Conservation (phyloP, 2,797 vertebrate species). For the Pempheris klunzingeri region DNA sequence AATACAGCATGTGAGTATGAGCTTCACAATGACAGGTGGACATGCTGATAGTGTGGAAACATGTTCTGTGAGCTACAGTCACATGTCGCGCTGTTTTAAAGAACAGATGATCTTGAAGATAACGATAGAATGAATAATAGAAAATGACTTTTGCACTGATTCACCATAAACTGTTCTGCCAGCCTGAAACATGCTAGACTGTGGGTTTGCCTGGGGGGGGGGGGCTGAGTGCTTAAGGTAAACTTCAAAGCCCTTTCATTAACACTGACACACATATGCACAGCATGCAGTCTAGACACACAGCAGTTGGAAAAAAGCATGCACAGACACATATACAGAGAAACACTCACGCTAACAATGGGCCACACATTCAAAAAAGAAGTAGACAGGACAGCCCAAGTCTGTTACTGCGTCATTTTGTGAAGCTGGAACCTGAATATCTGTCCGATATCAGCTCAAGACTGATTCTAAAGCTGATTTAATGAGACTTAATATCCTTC, state of each 20-base stretch:
- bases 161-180: neutral
- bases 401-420: neutral
- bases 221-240: neutral
- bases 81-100: neutral
- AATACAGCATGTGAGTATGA: neutral
- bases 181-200: neutral
- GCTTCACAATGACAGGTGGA: neutral
- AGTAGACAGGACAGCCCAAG: neutral
- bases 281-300: slow-evolving; percentile 36
- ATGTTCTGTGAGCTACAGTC: neutral
- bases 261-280: slow-evolving; percentile 42
- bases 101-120: neutral
- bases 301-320: slow-evolving; percentile 10
- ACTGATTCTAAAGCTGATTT: neutral
- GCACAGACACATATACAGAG: neutral
- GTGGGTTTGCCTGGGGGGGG: neutral
- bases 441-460: neutral
- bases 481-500: neutral
- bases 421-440: neutral
- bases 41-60: neutral
- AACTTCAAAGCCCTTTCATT: slow-evolving; percentile 35
- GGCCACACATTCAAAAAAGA: neutral
- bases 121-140: neutral
- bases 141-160: no score
- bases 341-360: slow-evolving; percentile 3